Base-by-base conservation (phyloP, 2,113 vertebrate species). In the Tenrec ecaudatus region DNA sequence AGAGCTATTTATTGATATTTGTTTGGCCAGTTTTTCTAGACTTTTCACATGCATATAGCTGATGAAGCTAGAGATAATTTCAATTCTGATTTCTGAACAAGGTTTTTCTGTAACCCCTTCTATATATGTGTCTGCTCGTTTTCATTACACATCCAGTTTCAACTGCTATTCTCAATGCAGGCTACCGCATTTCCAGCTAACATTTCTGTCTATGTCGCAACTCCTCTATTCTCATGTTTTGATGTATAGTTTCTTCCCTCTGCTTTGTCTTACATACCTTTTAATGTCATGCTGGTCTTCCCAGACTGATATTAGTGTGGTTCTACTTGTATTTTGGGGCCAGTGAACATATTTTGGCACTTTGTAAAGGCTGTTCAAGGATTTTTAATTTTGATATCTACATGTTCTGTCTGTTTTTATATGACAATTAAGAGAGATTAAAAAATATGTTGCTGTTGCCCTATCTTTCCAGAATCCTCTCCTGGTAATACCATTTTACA, bases 81-180 rank as follows among this genome's bases (percentile, higher is more conserved):
- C 4, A 69, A 77, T 79, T 86, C 20, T 20, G 92, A 79, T 83
- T 73, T 83, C 68, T 62, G 6, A 14, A 22, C 20, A 79, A 4
- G 16, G 3, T 25, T 85, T 85, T 85, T 88, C 23, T 25, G 40
- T 93, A 76, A 88, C 10, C 33, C 91, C 29, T 64, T 89, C 19
- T 75, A 20, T 17, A n/a, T 69, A 4, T 86, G 83, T 73, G 82
- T 86, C 16, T 76, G 8, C 15, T 85, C 73, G 82, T 12, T 86
- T 71, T 33, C 78, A 40, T 82, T 62, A 27, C 10, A 15, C 47
- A 60, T 75, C 7, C 19, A 60, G 6, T 87, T 83, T 87, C 29
- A 92, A 12, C 23, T 83, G 25, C 2, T 92, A 33, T 38, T 75
- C 43, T 83, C 31, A 92, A 83, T 83, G 90, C 38, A 75, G 23